Base-by-base conservation (phyloP, 2,888 invertebrate species). In the Allacma fusca region DNA sequence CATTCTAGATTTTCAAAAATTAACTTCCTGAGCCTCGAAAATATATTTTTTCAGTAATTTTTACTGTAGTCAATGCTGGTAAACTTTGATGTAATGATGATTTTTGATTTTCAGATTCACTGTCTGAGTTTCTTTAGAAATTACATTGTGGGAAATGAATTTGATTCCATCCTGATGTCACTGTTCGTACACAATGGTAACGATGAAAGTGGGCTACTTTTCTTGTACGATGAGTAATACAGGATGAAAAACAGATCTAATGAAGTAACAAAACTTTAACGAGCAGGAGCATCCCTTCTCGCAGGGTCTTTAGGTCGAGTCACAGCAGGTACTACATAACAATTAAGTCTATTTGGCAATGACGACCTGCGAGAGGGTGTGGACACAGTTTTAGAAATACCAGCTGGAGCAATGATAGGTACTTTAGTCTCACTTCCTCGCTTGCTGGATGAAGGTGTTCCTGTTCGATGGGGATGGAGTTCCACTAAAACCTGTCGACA, bases 291-390 rank as follows among this genome's bases (percentile, higher is more conserved):
- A 16, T 75, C 75, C 23, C 75, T 44, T 67, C 75, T 34, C 16
- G 26, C 50, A 19, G 75, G 29, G 13, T 76, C 67, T 19, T 40
- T 67, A n/a, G 23, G n/a, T 50, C 75, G 64, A 59, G 26, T 73
- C 7, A 5, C 23, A 34, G 70, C 21, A 76, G 76, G 70, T 76
- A 70, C 69, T n/a, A 28, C 59, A 70, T 70, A 76, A 62, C 70
- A 70, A 64, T 68, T 75, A 57, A 75, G 68, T 50, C 57, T 75
- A 57, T 75, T 75, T 28, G 76, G 70, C 71, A 76, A 64, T n/a
- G 76, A 76, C 21, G 76, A 76, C 59, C 70, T 57, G 2, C 76
- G 59, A 44, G 76, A 59, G 40, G 76, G 70, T 21, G 34, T 43
- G 19, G 76, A 34, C 9, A 19, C 59, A 4, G 43, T 28, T 34